A percentile compares a stretch with the other conserved stretches of the same genome.
phyloP scores from a whole-genome alignment of 2,888 invertebrate species.

The Lottia gigantea region DNA sequence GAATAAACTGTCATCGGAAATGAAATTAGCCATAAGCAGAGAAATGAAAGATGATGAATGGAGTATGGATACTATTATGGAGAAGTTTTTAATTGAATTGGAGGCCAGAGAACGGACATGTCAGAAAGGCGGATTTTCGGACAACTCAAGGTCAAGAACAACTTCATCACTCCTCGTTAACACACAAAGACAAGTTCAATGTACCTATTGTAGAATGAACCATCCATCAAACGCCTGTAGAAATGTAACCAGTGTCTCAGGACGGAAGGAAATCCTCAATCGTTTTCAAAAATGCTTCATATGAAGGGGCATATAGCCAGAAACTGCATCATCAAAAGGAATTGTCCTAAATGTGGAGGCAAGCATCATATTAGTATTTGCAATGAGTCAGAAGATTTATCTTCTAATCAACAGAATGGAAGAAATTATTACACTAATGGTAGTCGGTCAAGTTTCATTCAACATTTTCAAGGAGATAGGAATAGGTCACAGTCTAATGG shows the following conservation, averaged over 20 bases:
- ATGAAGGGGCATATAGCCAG: neutral
- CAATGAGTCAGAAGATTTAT: neutral
- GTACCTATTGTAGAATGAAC: constrained; percentile 2
- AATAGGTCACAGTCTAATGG: too few relatives aligned
- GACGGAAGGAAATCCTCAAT: neutral
- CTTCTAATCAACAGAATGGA: too few relatives aligned
- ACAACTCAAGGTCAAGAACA: too few relatives aligned
- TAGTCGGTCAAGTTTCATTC: too few relatives aligned
- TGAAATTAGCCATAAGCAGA: neutral
- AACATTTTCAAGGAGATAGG: too few relatives aligned
- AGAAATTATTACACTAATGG: too few relatives aligned
- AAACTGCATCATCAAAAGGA: neutral
- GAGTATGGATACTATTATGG: neutral
- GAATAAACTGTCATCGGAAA: neutral
- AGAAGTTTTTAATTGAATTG: neutral
- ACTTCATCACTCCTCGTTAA: too few relatives aligned
- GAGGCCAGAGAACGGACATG: neutral
- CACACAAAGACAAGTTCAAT: neutral
- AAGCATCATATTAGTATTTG: constrained; percentile 8
- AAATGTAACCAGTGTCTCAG: neutral
- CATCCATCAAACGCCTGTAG: neutral
- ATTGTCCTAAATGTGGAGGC: neutral
- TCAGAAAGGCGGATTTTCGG: neutral
- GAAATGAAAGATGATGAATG: neutral
- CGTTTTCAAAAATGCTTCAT: neutral